A percentile compares a stretch with the other conserved stretches of the same genome.
Conservation (phyloP, 2,797 vertebrate species). For the Coilia nasus region DNA sequence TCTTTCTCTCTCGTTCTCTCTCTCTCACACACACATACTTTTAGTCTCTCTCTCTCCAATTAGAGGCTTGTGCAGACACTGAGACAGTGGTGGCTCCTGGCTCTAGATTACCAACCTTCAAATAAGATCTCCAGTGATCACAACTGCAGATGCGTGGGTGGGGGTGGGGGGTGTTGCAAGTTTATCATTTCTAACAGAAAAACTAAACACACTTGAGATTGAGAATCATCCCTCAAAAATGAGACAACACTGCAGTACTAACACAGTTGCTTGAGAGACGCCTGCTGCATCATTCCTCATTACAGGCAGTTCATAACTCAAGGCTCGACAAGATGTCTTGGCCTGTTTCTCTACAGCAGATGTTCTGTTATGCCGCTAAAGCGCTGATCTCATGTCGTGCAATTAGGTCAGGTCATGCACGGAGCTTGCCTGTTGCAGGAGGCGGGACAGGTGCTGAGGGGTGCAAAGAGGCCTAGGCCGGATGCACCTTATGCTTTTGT, state of each 20-base stretch:
- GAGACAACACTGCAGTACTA: not conserved
- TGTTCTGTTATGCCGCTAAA: not conserved
- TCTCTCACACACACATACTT: not conserved
- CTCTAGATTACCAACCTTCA: not conserved
- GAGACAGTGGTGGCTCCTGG: not conserved
- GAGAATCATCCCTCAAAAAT: not conserved
- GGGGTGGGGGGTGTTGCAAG: not conserved
- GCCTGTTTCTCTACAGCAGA: conserved; percentile 1
- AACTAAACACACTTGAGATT: not conserved
- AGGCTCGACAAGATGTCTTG: not conserved
- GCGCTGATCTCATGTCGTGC: not conserved
- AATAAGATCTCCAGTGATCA: not conserved
- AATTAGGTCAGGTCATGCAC: not conserved
- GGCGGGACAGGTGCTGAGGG: not conserved
- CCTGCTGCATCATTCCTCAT: not conserved
- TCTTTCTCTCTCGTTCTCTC: not conserved
- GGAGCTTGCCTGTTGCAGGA: not conserved
- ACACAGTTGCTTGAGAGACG: not conserved
- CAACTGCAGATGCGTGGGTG: not conserved
- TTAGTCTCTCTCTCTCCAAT: conserved; percentile 16
- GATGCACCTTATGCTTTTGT: not conserved
- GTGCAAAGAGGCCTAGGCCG: not conserved
- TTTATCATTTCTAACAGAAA: not conserved
- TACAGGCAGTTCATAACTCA: not conserved
- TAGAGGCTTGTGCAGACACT: not conserved